Base-by-base conservation (phyloP, 2,888 invertebrate genomes). In the Netelia melanura region DNA sequence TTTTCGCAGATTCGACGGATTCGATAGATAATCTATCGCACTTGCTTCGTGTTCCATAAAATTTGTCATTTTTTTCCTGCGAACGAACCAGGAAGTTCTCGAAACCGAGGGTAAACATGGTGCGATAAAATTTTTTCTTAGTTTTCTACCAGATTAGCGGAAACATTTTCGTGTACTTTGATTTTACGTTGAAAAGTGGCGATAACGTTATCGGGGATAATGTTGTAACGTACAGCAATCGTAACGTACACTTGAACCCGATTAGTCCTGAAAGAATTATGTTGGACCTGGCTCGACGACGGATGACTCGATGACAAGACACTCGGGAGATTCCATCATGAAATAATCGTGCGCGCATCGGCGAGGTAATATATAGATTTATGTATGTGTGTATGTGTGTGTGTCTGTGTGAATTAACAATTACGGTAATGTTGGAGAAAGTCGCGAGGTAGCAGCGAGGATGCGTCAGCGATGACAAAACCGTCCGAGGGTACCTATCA, bases 381-480 rank as follows among this genome's bases (percentile, higher is more conserved):
- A 3, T 52, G 11, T 56, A 21, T 2, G n/a, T 2, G 56, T 56
- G n/a, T 56, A 6, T 56, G n/a, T 56, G 52, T 54, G 21, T 25
- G 3, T 44, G 17, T 61, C 30, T 21, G 48, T 21, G 61, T 0
- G 23, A 30, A 77, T 58, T 17, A 54, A 52, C 52, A 61, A 62
- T 58, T 25, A 68, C 61, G 68, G 48, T 77, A 68, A 68, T 68
- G 17, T 43, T 61, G 56, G 67, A 38, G 56, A 43, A 61, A 48
- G 25, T 43, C 58, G 10, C 44, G 48, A 48, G 52, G 6, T 21
- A 52, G 44, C 25, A 23, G 30, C 48, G 48, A 67, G 30, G 43
- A 77, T 77, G 64, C 71, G 79, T 71, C 71, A 71, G 79, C 64
- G 43, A 71, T 70, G 62, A 79, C 78, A 48, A 48, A 48, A 48